Evolutionary conservation across 2,888 invertebrate species (phyloP), one percentile per base, ranked within the genome.

Genomic region (Crematogaster levior): DNA sequence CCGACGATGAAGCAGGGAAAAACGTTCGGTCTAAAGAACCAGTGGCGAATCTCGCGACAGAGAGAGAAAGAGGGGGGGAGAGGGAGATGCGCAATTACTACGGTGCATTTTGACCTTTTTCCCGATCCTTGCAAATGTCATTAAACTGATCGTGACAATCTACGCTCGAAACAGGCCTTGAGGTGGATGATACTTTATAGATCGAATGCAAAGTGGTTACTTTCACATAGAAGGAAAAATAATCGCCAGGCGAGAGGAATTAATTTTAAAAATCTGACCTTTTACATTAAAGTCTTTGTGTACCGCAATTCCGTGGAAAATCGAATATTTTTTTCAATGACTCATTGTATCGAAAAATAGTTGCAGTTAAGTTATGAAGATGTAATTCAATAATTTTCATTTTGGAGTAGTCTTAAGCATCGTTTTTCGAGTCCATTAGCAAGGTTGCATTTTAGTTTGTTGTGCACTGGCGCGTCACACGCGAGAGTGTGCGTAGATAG

Each of bases 21-120:
- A 80, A 53, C 15, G 83, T 73, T 83, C 75, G 51, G 86, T 82
- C 82, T 63, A 84, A 80, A 60, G 74, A 82, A 65, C 56, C 81
- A n/a, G 82, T 68, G 68, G 79, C 83, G 84, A 87, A 86, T 84
- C 85, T 70, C 21, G 56, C 51, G 46, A 43, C 61, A 40, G 58
- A 61, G 21, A 83, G 43, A 73, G 21, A 58, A 27, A 18, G 27
- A 51, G 46, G 34, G 24, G 53, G 12, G 10, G 77, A 53, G 60
- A 30, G 48, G 61, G 56, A 70, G 24, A 56, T 37, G n/a, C 34
- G 48, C 46, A 58, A 63, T 72, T 70, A 56, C 84, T 70, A 81
- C 56, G 75, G 48, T 84, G 86, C 90, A 84, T 85, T 85, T 84
- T 88, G 90, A 90, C 90, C 90, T 89, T 90, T 91, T 86, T 84